Evolutionary conservation across 2,888 invertebrate genomes (phyloP), one percentile per base, ranked within the genome.

Genomic region (Tuberolachnus salignus): DNA sequence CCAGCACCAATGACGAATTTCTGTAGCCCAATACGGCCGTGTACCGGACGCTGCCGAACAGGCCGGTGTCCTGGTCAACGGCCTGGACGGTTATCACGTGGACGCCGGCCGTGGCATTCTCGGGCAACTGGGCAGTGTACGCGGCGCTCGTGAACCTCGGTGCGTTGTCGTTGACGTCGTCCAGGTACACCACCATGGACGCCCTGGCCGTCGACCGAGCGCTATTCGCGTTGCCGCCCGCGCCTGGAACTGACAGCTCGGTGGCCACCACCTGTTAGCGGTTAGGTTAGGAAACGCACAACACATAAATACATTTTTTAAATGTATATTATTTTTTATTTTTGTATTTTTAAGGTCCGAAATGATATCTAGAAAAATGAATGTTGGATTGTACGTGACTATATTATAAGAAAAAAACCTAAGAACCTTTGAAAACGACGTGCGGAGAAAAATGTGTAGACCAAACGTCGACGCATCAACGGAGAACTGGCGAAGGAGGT

Each of bases 101-200:
- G 0, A 91, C 90, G 23, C 92, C 93, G 19, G 90, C 90, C 26
- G 91, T 91, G 57, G 92, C 90, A 84, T 94, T 93, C 86, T 97
- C 97, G 0, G 91, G 90, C 34, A 97, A 86, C 73, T 91, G 91
- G 0, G 91, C 92, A 46, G 89, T 88, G 85, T 96, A 97, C 1
- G 89, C 88, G 55, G 90, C 86, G 82, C 91, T 89, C 16, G 90
- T 87, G 84, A 97, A 97, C 81, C 90, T 87, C 1, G 97, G 97
- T 44, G 92, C 88, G 85, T 95, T 95, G 85, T 97, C 97, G 84
- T 97, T 97, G 11, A 92, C 88, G 84, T 97, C 96, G 82, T 92
- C 90, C 42, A 97, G 86, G 83, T 92, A 91, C 14, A 95, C 92
- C 1, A 91, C 91, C 0, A 95, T 91, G 81, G 91, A 91, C 10